A percentile compares a stretch with the other conserved stretches of the same genome.
Evolutionary conservation across 2,888 invertebrate species (phyloP).

Genomic region (Actias luna): DNA sequence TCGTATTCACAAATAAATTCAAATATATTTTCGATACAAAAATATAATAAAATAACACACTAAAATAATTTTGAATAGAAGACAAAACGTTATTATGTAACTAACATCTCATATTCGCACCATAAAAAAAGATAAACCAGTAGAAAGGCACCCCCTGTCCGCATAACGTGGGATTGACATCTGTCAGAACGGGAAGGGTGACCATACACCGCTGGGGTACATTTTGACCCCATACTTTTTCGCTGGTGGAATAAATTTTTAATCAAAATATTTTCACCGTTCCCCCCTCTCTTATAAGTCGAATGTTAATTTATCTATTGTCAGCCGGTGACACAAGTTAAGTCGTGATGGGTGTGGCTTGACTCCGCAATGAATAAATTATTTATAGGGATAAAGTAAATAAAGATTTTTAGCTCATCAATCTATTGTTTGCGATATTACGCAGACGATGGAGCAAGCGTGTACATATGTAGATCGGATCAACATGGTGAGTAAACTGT

Average conservation of each 20-base stretch:
- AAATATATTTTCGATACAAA: too few species aligned
- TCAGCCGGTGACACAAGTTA: constrained; percentile 63
- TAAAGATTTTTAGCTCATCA: constrained; percentile 15
- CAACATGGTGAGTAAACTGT: background rate
- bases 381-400: constrained; percentile 31
- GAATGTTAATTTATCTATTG: constrained; percentile 70
- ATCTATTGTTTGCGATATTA: background rate
- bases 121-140: background rate
- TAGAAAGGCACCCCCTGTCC: constrained; percentile 25
- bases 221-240: constrained; percentile 55
- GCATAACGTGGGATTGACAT: constrained; percentile 68
- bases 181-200: constrained; percentile 58
- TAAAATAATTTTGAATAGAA: background rate
- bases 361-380: constrained; percentile 49
- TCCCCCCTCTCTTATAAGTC: constrained; percentile 49
- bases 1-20: too few species aligned
- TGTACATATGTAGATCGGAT: background rate
- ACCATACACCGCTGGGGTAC: constrained; percentile 35
- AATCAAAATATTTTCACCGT: constrained; percentile 76
- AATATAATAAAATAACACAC: too few species aligned
- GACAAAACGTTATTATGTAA: background rate
- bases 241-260: constrained; percentile 73
- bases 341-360: constrained; percentile 56
- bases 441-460: background rate
- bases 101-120: constrained; percentile 3